Conservation (phyloP, 92 coral and sea anemone genomes). For the Parazoanthus atlanticus region DNA sequence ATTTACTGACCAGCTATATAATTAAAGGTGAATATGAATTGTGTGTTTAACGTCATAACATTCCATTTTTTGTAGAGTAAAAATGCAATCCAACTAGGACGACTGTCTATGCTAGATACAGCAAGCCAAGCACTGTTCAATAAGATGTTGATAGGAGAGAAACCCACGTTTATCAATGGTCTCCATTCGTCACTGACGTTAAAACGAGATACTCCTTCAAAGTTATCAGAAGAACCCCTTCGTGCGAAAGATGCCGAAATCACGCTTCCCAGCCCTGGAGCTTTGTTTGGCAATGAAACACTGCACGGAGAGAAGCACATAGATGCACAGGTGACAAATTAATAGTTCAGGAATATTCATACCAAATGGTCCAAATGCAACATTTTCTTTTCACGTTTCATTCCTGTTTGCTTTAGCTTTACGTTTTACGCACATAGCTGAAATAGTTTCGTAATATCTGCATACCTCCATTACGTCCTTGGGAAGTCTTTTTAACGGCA, state of each 20-base stretch:
- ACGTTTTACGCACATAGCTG: too few species aligned
- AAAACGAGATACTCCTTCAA: background rate
- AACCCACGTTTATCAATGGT: constrained; percentile 1
- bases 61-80: constrained; percentile 1
- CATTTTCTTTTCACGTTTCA: background rate
- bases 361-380: background rate
- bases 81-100: constrained; percentile 18
- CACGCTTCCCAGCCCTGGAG: background rate
- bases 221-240: constrained; percentile 21
- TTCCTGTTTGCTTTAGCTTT: too few species aligned
- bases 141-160: background rate
- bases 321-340: constrained; percentile 38
- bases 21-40: background rate
- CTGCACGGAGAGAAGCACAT: constrained; percentile 5
- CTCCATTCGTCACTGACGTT: constrained; percentile 16
- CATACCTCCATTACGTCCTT: too few species aligned
- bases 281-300: constrained; percentile 11
- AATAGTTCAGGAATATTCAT: background rate
- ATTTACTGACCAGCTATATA: too few species aligned
- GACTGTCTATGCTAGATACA: constrained; percentile 14
- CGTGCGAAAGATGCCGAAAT: constrained; percentile 1
- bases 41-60: background rate
- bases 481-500: too few species aligned
- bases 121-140: constrained; percentile 21
- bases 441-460: too few species aligned